Percentiles rank a stretch among this genome's conserved stretches.
Conservation (phyloP, 2,888 invertebrate species). For the Acanthoscelides obtectus region DNA sequence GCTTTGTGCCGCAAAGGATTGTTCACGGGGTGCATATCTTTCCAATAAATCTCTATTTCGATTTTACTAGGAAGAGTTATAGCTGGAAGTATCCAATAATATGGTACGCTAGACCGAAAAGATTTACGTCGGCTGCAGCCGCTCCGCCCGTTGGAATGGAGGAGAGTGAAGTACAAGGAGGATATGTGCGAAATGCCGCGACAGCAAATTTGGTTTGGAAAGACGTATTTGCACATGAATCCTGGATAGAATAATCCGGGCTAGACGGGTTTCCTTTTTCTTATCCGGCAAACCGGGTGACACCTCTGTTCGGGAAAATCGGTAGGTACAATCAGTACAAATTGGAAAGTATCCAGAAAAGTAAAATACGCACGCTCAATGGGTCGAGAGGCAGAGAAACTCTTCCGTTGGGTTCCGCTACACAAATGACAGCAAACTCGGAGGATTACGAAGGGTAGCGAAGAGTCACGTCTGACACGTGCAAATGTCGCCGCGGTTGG, state of each 20-base stretch:
- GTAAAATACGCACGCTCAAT: too few relatives aligned
- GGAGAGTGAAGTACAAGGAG: not conserved
- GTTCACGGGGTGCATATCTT: constrained; percentile 12
- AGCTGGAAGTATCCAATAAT: constrained; percentile 11
- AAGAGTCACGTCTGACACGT: too few relatives aligned
- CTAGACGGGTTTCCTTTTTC: not conserved
- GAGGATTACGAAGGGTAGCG: too few relatives aligned
- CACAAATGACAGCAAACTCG: too few relatives aligned
- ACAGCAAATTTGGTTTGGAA: not conserved
- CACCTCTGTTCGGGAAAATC: too few relatives aligned
- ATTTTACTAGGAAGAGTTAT: constrained; percentile 12
- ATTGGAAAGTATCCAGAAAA: too few relatives aligned
- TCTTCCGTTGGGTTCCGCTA: too few relatives aligned
- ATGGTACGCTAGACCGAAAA: constrained; percentile 6
- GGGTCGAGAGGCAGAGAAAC: too few relatives aligned
- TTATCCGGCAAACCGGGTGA: not conserved
- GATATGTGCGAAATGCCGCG: not conserved
- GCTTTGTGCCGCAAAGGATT: not conserved
- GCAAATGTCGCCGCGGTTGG: too few relatives aligned
- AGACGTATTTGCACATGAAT: not conserved
- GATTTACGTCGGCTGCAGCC: constrained; percentile 9
- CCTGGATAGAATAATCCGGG: not conserved
- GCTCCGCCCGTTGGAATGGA: too few relatives aligned
- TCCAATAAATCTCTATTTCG: constrained; percentile 14
- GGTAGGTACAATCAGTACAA: too few relatives aligned